Evolutionary conservation across 1,140 invertebrate genomes (phyloP).

Genomic region (Zaprionus lachaisei): DNA sequence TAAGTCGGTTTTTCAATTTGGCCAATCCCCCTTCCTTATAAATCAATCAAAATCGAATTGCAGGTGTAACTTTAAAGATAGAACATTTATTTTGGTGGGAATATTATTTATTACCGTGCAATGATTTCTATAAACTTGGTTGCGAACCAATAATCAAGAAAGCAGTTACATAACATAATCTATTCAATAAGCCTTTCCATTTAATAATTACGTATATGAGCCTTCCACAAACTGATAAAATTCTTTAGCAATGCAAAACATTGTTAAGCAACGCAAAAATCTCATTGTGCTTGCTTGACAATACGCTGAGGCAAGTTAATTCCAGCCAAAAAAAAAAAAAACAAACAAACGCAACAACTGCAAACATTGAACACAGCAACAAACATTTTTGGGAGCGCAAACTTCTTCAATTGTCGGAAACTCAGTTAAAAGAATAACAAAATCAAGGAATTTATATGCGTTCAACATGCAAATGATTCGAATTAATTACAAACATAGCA

Average conservation of each 20-base stretch:
- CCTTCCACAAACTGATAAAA: background rate
- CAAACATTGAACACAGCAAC: constrained; percentile 49
- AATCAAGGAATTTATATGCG: constrained; percentile 55
- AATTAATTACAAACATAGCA: constrained; percentile 51
- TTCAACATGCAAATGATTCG: constrained; percentile 54
- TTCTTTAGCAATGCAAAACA: background rate
- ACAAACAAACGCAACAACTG: background rate
- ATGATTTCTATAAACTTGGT: no score
- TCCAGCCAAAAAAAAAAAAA: background rate
- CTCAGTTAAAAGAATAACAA: constrained; percentile 34
- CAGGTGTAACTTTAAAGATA: no score
- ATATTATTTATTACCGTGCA: no score
- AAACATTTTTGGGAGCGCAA: constrained; percentile 48
- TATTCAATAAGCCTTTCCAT: background rate
- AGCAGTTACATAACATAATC: no score
- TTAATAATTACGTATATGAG: background rate
- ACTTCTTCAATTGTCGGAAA: constrained; percentile 21
- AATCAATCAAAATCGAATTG: no score
- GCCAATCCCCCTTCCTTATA: no score
- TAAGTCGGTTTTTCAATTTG: no score
- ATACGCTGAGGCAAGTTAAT: background rate
- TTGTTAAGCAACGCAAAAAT: background rate
- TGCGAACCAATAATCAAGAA: no score
- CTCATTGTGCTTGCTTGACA: background rate
- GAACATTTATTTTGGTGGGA: no score